Conservation (phyloP, 1,140 invertebrate genomes). For the Tetragonula clypearis region DNA sequence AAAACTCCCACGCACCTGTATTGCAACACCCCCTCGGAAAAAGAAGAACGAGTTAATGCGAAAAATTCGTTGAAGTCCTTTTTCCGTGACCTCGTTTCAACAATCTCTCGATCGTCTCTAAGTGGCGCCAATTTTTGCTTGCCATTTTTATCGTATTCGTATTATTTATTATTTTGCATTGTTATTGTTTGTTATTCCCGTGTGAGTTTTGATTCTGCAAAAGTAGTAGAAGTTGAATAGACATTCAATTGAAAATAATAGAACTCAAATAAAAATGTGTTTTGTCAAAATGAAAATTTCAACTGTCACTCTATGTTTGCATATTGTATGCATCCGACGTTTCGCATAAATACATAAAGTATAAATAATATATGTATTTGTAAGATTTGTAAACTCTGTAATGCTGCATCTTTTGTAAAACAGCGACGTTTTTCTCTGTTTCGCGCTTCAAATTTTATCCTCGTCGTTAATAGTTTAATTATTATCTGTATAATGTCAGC, state of each 20-base stretch:
- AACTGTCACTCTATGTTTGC: neutral
- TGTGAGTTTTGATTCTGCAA: neutral
- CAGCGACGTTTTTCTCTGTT: too few relatives aligned
- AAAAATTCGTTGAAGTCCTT: neutral
- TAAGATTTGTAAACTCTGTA: too few relatives aligned
- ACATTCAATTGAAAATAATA: too few relatives aligned
- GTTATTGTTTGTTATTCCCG: neutral
- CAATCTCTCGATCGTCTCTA: neutral
- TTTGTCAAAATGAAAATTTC: neutral
- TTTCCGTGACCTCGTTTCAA: conserved; percentile 18
- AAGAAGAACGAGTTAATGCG: neutral
- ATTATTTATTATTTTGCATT: neutral
- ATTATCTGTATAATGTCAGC: neutral
- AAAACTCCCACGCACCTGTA: conserved; percentile 20
- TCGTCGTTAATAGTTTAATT: neutral
- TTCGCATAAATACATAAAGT: neutral
- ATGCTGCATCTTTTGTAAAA: too few relatives aligned
- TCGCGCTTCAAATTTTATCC: too few relatives aligned
- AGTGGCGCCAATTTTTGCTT: neutral
- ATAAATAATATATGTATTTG: too few relatives aligned
- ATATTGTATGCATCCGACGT: neutral
- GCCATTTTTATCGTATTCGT: neutral
- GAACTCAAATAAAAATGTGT: neutral
- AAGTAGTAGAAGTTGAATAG: too few relatives aligned
- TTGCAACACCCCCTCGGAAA: conserved; percentile 16